phyloP scores from a whole-genome alignment of 2,113 vertebrate species.

The Phainopepla nitens region DNA sequence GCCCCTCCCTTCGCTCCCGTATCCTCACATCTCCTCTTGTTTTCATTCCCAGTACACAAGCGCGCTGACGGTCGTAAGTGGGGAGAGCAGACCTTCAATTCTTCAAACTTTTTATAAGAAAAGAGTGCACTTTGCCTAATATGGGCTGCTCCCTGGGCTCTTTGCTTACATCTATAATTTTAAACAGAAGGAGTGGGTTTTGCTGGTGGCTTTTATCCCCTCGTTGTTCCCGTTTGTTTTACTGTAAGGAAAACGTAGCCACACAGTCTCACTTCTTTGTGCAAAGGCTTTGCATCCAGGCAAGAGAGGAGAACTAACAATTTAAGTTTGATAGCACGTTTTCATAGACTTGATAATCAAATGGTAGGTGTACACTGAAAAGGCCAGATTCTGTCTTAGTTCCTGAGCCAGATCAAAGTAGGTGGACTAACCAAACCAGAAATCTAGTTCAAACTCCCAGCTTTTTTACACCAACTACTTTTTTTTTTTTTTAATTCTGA shows the following conservation, averaged over 20 bases:
- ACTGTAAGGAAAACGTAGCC: not conserved
- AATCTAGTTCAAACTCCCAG: not conserved
- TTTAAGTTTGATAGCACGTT: not conserved
- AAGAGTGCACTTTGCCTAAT: constrained; percentile 73
- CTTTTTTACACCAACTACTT: not conserved
- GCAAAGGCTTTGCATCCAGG: not conserved
- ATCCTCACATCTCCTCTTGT: constrained; percentile 47
- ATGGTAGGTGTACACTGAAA: not conserved
- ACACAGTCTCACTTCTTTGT: not conserved
- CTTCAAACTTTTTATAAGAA: constrained; percentile 74
- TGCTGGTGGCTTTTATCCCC: constrained; percentile 41
- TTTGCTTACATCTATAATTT: constrained; percentile 67
- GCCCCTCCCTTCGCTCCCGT: not conserved
- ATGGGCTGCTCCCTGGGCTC: constrained; percentile 65
- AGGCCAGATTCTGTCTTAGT: not conserved
- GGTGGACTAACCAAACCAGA: not conserved
- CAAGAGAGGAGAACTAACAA: not conserved
- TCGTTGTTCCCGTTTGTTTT: constrained; percentile 38
- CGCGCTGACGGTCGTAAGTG: not conserved
- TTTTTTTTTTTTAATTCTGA: not conserved
- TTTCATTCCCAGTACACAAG: constrained; percentile 60
- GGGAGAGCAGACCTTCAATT: constrained; percentile 61
- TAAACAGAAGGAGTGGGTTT: constrained; percentile 66
- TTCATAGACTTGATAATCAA: not conserved
- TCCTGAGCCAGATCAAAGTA: not conserved